Evolutionary conservation across 2,113 vertebrate species (phyloP).

Genomic region (Pelecanoides urinatrix): DNA sequence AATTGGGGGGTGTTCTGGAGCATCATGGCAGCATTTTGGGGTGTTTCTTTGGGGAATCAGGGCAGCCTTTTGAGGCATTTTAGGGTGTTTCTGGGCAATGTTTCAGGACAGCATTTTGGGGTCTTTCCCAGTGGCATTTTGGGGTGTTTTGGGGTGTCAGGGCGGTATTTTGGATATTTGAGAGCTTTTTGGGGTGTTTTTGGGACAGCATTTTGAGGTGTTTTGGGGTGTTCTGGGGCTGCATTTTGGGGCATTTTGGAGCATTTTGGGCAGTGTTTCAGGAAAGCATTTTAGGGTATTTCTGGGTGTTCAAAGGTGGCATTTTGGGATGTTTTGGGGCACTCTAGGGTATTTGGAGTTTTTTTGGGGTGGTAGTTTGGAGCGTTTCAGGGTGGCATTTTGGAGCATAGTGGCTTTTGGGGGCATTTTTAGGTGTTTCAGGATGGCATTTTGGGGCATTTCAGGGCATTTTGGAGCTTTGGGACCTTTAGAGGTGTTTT

Average conservation of each 20-base stretch:
- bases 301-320: not conserved
- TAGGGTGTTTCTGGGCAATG: not conserved
- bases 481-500: not conserved
- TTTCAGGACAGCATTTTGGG: not conserved
- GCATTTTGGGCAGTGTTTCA: not conserved
- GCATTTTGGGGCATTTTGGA: not conserved
- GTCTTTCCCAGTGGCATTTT: no score
- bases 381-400: not conserved
- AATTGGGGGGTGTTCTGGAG: not conserved
- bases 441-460: not conserved
- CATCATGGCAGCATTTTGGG: rapidly evolving
- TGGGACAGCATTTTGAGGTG: not conserved
- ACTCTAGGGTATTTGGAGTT: not conserved
- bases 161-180: not conserved
- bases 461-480: not conserved
- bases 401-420: not conserved
- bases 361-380: not conserved
- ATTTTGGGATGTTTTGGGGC: not conserved
- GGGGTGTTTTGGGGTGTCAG: not conserved
- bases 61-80: not conserved
- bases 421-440: not conserved
- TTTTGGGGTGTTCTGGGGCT: not conserved
- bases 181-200: not conserved
- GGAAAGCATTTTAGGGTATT: not conserved
- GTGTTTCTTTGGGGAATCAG: not conserved